These are phyloP conservation scores for Deroptyus accipitrinus DNA, from an alignment of 2,113 vertebrate genomes.

Conservation along the genomic window DNA sequence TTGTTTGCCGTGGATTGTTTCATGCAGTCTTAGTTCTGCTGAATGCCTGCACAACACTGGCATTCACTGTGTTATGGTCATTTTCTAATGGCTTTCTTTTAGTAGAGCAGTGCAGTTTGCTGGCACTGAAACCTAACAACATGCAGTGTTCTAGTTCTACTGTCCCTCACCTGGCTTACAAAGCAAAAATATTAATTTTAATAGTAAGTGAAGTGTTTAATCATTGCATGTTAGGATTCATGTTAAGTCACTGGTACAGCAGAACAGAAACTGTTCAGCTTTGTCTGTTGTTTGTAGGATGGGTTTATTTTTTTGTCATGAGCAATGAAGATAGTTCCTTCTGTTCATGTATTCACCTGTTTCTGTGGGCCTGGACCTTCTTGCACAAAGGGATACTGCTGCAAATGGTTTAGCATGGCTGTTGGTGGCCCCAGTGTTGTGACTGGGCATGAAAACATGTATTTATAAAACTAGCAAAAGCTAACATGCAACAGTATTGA, in stretches of 20 bases:
- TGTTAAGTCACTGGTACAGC: neutral
- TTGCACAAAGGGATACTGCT: neutral
- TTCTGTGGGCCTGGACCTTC: neutral
- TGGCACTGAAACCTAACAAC: rapidly evolving
- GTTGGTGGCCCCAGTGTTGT: neutral
- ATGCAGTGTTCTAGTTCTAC: neutral
- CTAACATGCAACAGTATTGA: neutral
- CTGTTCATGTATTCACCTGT: neutral
- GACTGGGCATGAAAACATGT: neutral
- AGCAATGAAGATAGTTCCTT: neutral
- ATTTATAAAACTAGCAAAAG: neutral
- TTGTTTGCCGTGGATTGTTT: neutral
- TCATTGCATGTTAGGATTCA: neutral
- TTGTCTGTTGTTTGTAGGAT: neutral
- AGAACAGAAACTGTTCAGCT: neutral
- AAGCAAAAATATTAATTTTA: neutral
- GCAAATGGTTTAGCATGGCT: neutral
- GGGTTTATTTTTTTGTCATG: neutral
- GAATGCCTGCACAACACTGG: neutral
- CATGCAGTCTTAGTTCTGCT: neutral
- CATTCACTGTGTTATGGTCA: neutral
- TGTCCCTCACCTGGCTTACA: neutral
- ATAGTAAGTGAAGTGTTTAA: neutral
- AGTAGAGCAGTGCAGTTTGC: neutral
- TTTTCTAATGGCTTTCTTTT: neutral